These are phyloP conservation scores for Chaitophorus viminalis DNA, from an alignment of 2,888 invertebrate species.

Conservation along the genomic window DNA sequence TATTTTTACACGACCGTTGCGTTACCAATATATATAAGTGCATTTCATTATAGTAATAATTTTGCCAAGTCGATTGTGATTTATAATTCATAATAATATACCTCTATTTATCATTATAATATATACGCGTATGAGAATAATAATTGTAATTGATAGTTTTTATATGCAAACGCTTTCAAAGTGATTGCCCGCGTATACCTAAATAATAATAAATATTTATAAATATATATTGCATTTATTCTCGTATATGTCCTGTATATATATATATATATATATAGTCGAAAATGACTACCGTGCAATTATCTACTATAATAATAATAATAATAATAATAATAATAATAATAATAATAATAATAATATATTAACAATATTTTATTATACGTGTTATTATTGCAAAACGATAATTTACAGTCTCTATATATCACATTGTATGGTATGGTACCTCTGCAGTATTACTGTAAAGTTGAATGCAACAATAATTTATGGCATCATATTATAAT, in stretches of 20 bases:
- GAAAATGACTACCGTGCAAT: constrained; percentile 42
- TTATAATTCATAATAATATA: constrained; percentile 28
- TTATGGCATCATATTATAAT: background rate
- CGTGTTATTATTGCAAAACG: constrained; percentile 21
- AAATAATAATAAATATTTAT: background rate
- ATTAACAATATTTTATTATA: background rate
- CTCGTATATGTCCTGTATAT: background rate
- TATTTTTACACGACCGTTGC: background rate
- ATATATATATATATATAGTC: background rate
- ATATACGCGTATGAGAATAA: background rate
- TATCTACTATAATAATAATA: background rate
- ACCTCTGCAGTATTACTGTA: background rate
- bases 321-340: too few species aligned
- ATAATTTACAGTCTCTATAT: constrained; percentile 9
- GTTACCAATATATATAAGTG: background rate
- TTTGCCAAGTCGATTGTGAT: background rate
- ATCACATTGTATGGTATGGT: background rate
- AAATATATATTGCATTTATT: background rate
- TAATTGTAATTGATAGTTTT: constrained; percentile 3
- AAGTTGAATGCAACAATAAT: background rate
- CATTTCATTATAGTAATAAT: constrained; percentile 9
- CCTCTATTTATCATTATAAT: too few species aligned
- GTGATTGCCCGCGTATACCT: background rate
- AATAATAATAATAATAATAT: too few species aligned
- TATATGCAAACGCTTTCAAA: constrained; percentile 6